These are phyloP conservation scores for Puffinus mauretanicus DNA, from an alignment of 2,113 vertebrate genomes.

Conservation along the genomic window DNA sequence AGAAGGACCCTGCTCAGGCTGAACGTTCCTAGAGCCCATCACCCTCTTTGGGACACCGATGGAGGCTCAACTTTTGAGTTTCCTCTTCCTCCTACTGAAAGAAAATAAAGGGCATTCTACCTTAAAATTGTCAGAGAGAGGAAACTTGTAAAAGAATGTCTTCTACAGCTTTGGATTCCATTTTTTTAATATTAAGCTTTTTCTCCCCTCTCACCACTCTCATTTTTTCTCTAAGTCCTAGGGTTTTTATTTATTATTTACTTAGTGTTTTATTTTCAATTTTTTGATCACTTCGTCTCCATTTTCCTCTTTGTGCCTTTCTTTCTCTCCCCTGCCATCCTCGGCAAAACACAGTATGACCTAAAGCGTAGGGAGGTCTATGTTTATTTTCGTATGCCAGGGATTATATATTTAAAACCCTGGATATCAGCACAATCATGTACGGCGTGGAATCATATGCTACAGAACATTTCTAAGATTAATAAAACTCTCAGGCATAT, in stretches of 20 bases:
- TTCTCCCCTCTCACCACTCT: background rate
- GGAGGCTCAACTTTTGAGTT: background rate
- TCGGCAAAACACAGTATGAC: background rate
- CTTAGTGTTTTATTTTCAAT: background rate
- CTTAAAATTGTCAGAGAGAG: background rate
- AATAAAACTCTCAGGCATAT: background rate
- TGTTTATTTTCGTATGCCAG: background rate
- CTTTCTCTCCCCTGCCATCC: background rate
- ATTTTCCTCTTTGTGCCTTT: background rate
- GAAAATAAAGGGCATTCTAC: background rate
- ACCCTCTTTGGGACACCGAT: background rate
- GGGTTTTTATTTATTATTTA: background rate
- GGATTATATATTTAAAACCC: background rate
- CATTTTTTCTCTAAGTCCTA: background rate
- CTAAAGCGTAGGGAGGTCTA: background rate
- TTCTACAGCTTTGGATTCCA: background rate
- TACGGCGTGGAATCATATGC: background rate
- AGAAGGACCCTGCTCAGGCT: background rate
- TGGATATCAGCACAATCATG: background rate
- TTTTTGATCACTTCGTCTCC: background rate
- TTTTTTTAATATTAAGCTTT: background rate
- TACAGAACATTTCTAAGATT: background rate
- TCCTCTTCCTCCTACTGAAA: background rate
- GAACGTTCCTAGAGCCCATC: background rate
- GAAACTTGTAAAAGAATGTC: background rate